phyloP scores from a whole-genome alignment of 2,797 vertebrate genomes.

The Sitta carolinensis region DNA sequence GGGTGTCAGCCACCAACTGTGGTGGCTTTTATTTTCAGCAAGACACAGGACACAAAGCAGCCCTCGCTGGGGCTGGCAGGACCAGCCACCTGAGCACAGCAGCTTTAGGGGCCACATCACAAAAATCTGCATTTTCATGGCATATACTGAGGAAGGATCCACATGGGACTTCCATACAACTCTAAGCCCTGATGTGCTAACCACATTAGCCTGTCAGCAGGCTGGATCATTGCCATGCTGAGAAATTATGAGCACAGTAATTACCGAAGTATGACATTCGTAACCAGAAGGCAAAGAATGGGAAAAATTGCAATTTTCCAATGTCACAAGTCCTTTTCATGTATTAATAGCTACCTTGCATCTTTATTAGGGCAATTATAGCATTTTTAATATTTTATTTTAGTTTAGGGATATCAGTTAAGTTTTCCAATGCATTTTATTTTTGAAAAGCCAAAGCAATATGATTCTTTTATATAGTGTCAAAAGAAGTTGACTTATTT shows the following conservation, averaged over 20 bases:
- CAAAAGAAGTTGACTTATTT: neutral
- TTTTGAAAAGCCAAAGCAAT: neutral
- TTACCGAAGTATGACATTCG: neutral
- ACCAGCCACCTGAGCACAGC: neutral
- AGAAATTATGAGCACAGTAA: neutral
- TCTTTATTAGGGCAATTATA: neutral
- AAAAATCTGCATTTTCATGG: neutral
- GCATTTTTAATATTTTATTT: neutral
- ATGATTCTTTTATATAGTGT: neutral
- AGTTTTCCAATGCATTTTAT: neutral
- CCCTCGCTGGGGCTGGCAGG: rapidly evolving
- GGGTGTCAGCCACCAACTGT: neutral
- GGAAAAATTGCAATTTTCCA: neutral
- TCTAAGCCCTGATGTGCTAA: neutral
- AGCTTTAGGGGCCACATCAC: neutral
- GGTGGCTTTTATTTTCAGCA: neutral
- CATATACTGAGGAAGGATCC: neutral
- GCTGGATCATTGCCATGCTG: neutral
- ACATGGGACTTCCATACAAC: rapidly evolving
- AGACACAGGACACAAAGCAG: rapidly evolving
- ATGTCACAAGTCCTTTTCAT: neutral
- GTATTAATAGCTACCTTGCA: neutral
- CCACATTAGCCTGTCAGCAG: neutral
- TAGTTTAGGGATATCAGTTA: neutral
- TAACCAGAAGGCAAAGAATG: neutral